Evolutionary conservation across 1,140 invertebrate species (phyloP), one percentile per base, ranked within the genome.

Genomic region (Drosophila grimshawi): DNA sequence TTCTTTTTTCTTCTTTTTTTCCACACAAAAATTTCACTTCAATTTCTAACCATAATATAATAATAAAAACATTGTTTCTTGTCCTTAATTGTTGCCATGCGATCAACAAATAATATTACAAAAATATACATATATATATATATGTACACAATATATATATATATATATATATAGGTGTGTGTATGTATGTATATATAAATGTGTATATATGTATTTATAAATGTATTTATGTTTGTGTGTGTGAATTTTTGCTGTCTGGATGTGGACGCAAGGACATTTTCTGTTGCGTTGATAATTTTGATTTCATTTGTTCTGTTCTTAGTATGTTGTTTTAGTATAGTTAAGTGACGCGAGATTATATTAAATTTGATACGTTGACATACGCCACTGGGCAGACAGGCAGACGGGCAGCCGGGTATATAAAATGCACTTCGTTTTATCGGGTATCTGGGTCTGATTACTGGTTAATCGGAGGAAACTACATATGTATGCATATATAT

Each of bases 31-130:
- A 27, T 46, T 60, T 68, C 53, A 56, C 60, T n/a, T 5, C 19
- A 76, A 69, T 73, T 68, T 81, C 57, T 82, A 85, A 76, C 66
- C 74, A 78, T 75, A 59, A 75, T 70, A 64, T 52, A 66, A 72
- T 61, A 52, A 55, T 65, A 71, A 59, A 74, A 76, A 66, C 68
- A 57, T 32, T 79, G 39, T 86, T 32, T 79, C 10, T 86, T 65
- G 68, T 77, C 72, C 82, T 82, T 83, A 88, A 85, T 77, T 76
- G 76, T 76, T 83, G 80, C 77, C 53, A 41, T 78, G 19, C 56
- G 64, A 71, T 78, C 68, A 85, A 85, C 80, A 85, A 86, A 86
- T 86, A 86, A 89, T 73, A 86, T 89, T 83, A 83, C 76, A 86
- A 86, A 86, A 86, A 86, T 86, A 85, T 86, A 76, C 78, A 70